A percentile compares a stretch with the other conserved stretches of the same genome.
These are phyloP conservation scores for Trissonchulus sp. DNA, from an alignment of 2,888 invertebrate species.

Conservation along the genomic window DNA sequence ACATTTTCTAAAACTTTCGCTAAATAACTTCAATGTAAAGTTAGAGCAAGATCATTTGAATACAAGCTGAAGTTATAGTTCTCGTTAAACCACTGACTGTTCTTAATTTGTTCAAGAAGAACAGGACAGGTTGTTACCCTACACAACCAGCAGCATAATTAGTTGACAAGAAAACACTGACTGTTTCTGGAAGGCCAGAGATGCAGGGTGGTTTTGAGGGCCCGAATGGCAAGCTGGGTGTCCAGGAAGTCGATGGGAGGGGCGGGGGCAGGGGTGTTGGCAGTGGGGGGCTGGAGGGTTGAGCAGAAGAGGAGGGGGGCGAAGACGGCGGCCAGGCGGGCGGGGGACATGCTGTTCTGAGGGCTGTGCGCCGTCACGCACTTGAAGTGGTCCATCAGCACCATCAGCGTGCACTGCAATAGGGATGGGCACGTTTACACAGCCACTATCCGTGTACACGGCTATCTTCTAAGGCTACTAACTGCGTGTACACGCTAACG, in stretches of 20 bases:
- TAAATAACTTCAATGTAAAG: too few relatives aligned
- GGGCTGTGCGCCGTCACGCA: conserved; percentile 90
- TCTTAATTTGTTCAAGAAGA: too few relatives aligned
- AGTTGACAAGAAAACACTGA: conserved; percentile 43
- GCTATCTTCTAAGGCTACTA: too few relatives aligned
- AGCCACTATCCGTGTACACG: too few relatives aligned
- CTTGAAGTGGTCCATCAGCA: conserved; percentile 90
- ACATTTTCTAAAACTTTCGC: too few relatives aligned
- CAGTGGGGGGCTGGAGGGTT: conserved; percentile 27
- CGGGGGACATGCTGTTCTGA: conserved; percentile 94
- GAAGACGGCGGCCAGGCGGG: conserved; percentile 85
- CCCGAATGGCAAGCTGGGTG: conserved; percentile 42
- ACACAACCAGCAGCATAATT: too few relatives aligned
- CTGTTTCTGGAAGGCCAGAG: conserved; percentile 51
- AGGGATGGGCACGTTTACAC: too few relatives aligned
- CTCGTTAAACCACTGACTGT: too few relatives aligned
- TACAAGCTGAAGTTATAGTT: too few relatives aligned
- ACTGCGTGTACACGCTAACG: too few relatives aligned
- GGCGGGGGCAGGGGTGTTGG: not conserved
- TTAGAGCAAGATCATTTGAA: too few relatives aligned
- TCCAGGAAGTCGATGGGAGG: conserved; percentile 43
- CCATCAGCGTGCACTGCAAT: conserved; percentile 78
- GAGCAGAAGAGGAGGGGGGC: conserved; percentile 67
- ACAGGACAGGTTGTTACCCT: too few relatives aligned
- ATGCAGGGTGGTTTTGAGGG: conserved; percentile 45